Conservation (phyloP, 2,888 invertebrate species). For the Silvanus unidentatus region DNA sequence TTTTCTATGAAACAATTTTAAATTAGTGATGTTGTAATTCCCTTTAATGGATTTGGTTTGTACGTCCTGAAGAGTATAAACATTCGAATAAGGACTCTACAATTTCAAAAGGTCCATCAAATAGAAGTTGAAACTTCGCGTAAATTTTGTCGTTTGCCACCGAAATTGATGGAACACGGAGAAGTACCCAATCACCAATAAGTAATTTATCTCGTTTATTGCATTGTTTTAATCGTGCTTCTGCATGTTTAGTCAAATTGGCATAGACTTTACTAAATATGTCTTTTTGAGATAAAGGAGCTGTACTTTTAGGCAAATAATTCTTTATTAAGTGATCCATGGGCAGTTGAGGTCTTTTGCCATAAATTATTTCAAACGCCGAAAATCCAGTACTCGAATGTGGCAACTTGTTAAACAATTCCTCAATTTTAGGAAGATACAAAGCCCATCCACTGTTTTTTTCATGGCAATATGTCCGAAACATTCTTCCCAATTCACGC, state of each 20-base stretch:
- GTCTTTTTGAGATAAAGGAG: neutral
- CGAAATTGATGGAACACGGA: constrained; percentile 5
- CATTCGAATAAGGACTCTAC: constrained; percentile 4
- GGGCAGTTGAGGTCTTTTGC: neutral
- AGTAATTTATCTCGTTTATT: neutral
- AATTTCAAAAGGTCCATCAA: constrained; percentile 5
- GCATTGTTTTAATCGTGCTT: no score
- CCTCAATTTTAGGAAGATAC: neutral
- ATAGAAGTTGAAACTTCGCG: constrained; percentile 6
- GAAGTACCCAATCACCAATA: constrained; percentile 3
- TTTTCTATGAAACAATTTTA: no score
- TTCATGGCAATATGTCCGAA: constrained; percentile 16
- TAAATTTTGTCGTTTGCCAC: constrained; percentile 3
- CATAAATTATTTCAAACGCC: constrained; percentile 4
- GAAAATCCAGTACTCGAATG: constrained; percentile 1
- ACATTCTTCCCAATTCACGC: constrained; percentile 18
- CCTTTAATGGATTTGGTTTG: constrained; percentile 1
- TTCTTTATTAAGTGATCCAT: constrained; percentile 3
- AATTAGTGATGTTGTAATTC: constrained; percentile 9
- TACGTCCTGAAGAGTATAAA: constrained; percentile 2
- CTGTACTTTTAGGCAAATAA: neutral
- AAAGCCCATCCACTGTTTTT: constrained; percentile 16
- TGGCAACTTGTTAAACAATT: neutral
- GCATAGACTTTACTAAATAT: neutral
- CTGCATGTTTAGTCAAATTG: neutral